Evolutionary conservation across 2,113 vertebrate genomes (phyloP), one percentile per base, ranked within the genome.

Genomic region (Trematocara nigrifrons): DNA sequence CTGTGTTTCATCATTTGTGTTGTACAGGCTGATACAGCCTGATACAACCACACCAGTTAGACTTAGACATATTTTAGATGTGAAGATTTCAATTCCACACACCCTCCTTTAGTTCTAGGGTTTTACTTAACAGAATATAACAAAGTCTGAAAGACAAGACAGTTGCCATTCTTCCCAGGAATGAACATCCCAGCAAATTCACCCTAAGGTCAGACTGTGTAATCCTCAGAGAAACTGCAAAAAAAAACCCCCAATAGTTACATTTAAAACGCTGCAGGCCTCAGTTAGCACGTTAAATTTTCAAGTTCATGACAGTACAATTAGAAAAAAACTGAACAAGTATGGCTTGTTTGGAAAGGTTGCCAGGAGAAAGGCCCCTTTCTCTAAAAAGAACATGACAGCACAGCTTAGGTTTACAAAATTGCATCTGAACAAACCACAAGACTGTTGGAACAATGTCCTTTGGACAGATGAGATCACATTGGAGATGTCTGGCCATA

Each of bases 31-130:
- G 56, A 59, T 59, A 33, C 29, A 33, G n/a, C 0, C 22, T 42
- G 20, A 42, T 16, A 31, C 78, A 57, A 6, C 22, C 16, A 3
- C 52, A 57, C 13, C 6, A 57, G 40, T 56, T 26, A 20, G 3
- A 42, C 22, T 71, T 42, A 29, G 40, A 84, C 35, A 56, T 22
- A 31, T 74, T 57, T 47, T 47, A 59, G 9, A 33, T 3, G 12
- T 49, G 47, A 33, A 6, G 3, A 8, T 35, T 16, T 11, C 11
- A 16, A 53, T 79, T 33, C 18, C 56, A 35, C 16, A 3, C 0
- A 5, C 6, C 2, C 59, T 2, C 31, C 2, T 38, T 38, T n/a
- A 7, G 2, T 64, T 64, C 59, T 64, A n/a, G 59, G 31, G 18
- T 64, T 64, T 64, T n/a, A 76, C 16, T 7, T 64, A 76, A n/a